A percentile compares a stretch with the other conserved stretches of the same genome.
phyloP scores from a whole-genome alignment of 2,888 invertebrate genomes.

The Caenorhabditis afra region DNA sequence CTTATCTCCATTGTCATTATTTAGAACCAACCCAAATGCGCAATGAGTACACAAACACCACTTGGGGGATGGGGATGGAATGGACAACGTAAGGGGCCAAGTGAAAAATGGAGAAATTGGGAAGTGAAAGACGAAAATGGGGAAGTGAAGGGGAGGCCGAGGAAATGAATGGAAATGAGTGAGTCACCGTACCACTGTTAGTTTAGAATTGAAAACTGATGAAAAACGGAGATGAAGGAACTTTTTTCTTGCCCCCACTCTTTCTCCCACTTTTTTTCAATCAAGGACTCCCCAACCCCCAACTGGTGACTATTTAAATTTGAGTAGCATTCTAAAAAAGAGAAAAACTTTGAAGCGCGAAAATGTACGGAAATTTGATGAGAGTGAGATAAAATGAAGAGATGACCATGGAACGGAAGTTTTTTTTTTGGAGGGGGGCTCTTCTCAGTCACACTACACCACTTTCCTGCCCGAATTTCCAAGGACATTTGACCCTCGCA shows the following conservation, averaged over 20 bases:
- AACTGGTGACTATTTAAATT: too few relatives aligned
- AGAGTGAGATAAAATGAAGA: background rate
- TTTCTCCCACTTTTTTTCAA: too few relatives aligned
- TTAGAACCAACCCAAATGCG: slow-evolving; percentile 9
- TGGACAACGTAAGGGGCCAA: background rate
- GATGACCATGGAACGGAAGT: background rate
- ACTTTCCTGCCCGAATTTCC: too few relatives aligned
- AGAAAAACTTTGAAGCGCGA: background rate
- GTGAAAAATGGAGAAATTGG: slow-evolving; percentile 1
- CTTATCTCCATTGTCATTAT: slow-evolving; percentile 40
- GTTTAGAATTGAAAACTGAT: slow-evolving; percentile 23
- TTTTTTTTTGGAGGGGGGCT: too few relatives aligned
- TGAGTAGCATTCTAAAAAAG: too few relatives aligned
- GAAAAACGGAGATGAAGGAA: slow-evolving; percentile 5
- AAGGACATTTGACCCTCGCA: slow-evolving; percentile 27
- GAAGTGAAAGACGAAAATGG: slow-evolving; percentile 9
- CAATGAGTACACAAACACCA: slow-evolving; percentile 16
- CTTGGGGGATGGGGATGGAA: background rate
- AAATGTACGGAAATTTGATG: background rate
- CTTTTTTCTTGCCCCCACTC: slow-evolving; percentile 5
- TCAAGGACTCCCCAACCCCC: too few relatives aligned
- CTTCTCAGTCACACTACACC: background rate
- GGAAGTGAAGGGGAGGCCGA: too few relatives aligned
- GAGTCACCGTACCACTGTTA: slow-evolving; percentile 4
- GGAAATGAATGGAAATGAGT: slow-evolving; percentile 9